phyloP scores from a whole-genome alignment of 1,140 invertebrate genomes.

The Neoseiulus cucumeris region DNA sequence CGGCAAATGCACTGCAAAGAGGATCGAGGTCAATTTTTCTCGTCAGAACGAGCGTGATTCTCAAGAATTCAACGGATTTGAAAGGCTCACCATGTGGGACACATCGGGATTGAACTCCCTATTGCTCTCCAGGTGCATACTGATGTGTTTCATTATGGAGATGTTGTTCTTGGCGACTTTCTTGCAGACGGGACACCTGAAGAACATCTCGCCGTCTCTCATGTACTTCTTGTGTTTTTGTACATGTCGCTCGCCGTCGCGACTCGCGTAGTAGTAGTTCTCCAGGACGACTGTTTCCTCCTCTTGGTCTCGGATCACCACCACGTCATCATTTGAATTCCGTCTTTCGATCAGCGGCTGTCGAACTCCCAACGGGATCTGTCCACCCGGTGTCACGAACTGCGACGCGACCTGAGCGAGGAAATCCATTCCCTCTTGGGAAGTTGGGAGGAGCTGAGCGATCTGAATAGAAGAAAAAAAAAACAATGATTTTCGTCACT shows the following conservation, averaged over 20 bases:
- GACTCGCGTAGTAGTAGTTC: conserved; percentile 3
- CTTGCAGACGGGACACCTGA: conserved; percentile 2
- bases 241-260: conserved; percentile 2
- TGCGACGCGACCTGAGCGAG: background rate
- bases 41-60: too few species aligned
- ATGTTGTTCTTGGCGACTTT: conserved; percentile 10
- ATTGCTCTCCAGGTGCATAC: conserved; percentile 5
- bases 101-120: conserved; percentile 4
- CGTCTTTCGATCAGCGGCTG: background rate
- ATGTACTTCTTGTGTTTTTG: conserved; percentile 4
- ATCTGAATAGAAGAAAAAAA: background rate
- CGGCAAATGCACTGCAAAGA: background rate
- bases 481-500: background rate
- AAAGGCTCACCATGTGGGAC: background rate
- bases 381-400: background rate
- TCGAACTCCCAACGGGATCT: background rate
- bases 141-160: conserved; percentile 5
- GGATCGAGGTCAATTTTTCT: too few species aligned
- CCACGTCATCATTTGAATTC: background rate
- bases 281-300: background rate
- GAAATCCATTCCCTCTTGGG: background rate
- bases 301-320: background rate
- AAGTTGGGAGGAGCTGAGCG: background rate
- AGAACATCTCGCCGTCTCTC: conserved; percentile 3
- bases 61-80: too few species aligned